Percentiles rank a stretch among this genome's conserved stretches.
Evolutionary conservation across 2,888 invertebrate species (phyloP).

Genomic region (Cephus sareptanus): DNA sequence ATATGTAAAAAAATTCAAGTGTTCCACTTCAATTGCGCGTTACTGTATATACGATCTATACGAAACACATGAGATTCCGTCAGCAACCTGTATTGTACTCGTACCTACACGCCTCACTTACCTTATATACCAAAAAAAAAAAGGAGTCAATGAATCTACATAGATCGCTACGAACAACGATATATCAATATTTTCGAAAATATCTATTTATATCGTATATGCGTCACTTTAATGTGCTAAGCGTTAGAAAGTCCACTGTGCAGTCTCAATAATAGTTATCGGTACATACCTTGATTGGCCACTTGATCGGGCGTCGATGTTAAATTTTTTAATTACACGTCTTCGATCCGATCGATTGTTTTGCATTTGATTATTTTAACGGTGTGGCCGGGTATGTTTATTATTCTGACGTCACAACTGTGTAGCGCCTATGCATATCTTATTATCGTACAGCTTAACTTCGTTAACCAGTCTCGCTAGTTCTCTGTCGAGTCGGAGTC

Average conservation of each 20-base stretch:
- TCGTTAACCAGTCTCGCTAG: no score
- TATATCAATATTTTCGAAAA: conserved; percentile 5
- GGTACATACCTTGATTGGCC: neutral
- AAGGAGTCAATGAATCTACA: conserved; percentile 16
- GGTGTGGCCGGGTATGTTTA: no score
- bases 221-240: neutral
- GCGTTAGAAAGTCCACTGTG: conserved; percentile 1
- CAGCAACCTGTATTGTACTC: conserved; percentile 43
- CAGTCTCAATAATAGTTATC: neutral
- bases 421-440: no score
- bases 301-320: neutral
- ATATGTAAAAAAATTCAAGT: no score
- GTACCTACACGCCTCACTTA: conserved; percentile 49
- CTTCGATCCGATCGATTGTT: neutral
- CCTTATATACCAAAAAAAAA: conserved; percentile 20
- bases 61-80: conserved; percentile 26
- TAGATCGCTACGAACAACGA: conserved; percentile 27
- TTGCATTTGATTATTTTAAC: no score
- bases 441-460: no score
- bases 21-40: no score
- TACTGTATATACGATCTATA: conserved; percentile 14
- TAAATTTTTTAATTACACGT: neutral
- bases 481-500: no score
- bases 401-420: no score
- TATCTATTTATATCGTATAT: neutral